Evolutionary conservation across 30 jellyfish, hydroid and myxozoan species (phyloP).

Genomic region (Morbakka virulenta): DNA sequence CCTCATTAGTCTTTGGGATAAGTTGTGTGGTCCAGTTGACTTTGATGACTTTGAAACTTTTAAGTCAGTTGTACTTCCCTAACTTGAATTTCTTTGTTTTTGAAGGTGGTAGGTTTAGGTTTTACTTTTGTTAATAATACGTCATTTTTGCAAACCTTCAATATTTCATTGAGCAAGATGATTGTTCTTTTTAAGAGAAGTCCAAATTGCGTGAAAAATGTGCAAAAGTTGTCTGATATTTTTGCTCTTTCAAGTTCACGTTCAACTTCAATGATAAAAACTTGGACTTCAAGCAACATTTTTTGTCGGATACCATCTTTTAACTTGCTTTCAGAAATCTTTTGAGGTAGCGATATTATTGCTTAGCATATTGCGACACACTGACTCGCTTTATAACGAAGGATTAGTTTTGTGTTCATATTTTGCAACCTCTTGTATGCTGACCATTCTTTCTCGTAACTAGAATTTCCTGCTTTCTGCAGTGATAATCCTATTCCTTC

Average conservation of each 20-base stretch:
- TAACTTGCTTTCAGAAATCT: conserved; percentile 58
- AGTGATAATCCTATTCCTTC: conserved; percentile 50
- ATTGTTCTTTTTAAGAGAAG: conserved; percentile 23
- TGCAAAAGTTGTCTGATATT: conserved; percentile 21
- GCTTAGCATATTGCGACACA: conserved; percentile 28
- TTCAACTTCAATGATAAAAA: conserved; percentile 9
- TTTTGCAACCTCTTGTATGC: conserved; percentile 43
- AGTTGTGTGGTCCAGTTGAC: too few species aligned
- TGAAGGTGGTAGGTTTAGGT: too few species aligned
- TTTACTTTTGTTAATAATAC: too few species aligned
- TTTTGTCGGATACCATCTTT: conserved; percentile 37
- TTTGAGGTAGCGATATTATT: conserved; percentile 17
- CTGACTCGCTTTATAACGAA: conserved; percentile 56
- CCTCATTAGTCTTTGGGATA: too few species aligned
- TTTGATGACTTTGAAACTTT: too few species aligned
- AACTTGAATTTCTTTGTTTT: too few species aligned
- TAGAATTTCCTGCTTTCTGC: conserved; percentile 13
- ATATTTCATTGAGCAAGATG: too few species aligned
- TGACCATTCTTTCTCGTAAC: conserved; percentile 27
- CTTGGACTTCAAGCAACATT: background rate
- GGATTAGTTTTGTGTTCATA: conserved; percentile 32
- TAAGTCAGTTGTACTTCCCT: too few species aligned
- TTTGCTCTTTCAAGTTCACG: conserved; percentile 18
- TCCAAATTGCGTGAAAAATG: conserved; percentile 33
- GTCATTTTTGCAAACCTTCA: too few species aligned